A percentile compares a stretch with the other conserved stretches of the same genome.
phyloP scores from a whole-genome alignment of 2,113 vertebrate species.

The Telmatochromis sp. region DNA sequence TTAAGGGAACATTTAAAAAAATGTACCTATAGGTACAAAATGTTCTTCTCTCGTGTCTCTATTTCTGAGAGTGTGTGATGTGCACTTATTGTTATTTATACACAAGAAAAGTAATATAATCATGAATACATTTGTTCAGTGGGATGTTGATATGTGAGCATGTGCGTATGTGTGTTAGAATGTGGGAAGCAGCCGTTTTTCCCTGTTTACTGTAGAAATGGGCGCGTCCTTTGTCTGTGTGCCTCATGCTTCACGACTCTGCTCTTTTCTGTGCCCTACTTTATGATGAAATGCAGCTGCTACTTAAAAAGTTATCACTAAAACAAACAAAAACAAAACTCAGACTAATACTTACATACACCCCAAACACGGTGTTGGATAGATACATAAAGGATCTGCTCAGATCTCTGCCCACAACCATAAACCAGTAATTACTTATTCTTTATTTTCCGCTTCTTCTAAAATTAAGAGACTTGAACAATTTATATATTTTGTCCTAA shows the following conservation, averaged over 20 bases:
- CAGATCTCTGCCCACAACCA: background rate
- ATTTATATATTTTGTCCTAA: background rate
- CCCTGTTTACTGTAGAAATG: background rate
- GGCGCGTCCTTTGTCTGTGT: background rate
- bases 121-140: background rate
- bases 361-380: background rate
- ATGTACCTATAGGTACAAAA: background rate
- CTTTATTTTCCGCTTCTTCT: background rate
- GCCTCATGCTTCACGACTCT: background rate
- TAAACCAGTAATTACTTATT: background rate
- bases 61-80: background rate
- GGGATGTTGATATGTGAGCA: accelerated
- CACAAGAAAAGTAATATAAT: accelerated
- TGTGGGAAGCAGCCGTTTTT: background rate
- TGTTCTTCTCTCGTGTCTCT: accelerated
- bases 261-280: background rate
- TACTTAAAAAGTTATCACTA: background rate
- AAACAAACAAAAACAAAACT: background rate
- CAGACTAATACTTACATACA: background rate
- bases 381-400: background rate
- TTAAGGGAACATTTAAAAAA: background rate
- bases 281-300: background rate
- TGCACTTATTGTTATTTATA: accelerated
- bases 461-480: background rate
- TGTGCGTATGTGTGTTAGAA: background rate